phyloP scores from a whole-genome alignment of 2,797 vertebrate genomes.

The Pangasius macronema region DNA sequence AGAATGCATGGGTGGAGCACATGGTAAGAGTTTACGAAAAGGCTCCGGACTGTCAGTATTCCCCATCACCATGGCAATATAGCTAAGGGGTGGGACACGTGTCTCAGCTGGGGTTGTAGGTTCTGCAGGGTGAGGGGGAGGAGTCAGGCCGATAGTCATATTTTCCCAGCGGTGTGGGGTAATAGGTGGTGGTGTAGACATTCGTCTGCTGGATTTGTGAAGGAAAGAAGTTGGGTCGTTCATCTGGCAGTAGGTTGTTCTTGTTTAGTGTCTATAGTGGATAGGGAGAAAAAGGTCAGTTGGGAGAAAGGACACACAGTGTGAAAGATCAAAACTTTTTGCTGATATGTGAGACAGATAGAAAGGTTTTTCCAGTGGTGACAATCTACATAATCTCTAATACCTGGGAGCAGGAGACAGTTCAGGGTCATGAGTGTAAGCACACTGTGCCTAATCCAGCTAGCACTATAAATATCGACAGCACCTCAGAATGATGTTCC shows the following conservation, averaged over 20 bases:
- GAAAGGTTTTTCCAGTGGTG: neutral
- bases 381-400: neutral
- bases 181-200: conserved; percentile 98
- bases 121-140: conserved; percentile 92
- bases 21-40: conserved; percentile 40
- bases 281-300: conserved; percentile 33
- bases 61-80: conserved; percentile 55
- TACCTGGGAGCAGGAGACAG: conserved; percentile 9
- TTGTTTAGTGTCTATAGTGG: conserved; percentile 92
- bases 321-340: conserved; percentile 7
- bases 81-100: conserved; percentile 44
- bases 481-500: conserved; percentile 35
- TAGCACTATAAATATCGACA: conserved; percentile 46
- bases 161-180: conserved; percentile 90
- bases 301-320: neutral
- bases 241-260: conserved; percentile 95
- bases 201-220: conserved; percentile 92
- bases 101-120: conserved; percentile 93
- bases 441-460: conserved; percentile 23
- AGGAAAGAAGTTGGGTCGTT: conserved; percentile 91
- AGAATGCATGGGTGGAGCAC: conserved; percentile 34
- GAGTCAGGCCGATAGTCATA: conserved; percentile 94
- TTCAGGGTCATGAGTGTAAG: conserved; percentile 36
- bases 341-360: conserved; percentile 16
- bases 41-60: conserved; percentile 50